Evolutionary conservation across 2,113 vertebrate genomes (phyloP).

Genomic region (Eulemur rufifrons): DNA sequence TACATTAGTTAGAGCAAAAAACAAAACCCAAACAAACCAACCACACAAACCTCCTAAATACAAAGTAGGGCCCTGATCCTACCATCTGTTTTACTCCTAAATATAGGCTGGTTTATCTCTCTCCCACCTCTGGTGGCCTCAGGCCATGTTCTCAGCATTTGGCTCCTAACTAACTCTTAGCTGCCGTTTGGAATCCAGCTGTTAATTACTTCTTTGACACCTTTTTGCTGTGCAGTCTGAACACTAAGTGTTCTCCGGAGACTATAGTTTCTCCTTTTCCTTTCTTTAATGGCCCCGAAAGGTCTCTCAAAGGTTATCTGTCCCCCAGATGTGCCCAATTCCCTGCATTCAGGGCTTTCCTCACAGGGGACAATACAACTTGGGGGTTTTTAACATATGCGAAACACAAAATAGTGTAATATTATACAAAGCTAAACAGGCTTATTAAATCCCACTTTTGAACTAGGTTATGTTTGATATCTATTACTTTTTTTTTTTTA

Average conservation of each 20-base stretch:
- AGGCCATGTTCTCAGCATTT: not conserved
- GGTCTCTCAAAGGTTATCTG: not conserved
- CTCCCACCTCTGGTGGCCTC: not conserved
- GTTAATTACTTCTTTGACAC: not conserved
- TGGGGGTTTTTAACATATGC: not conserved
- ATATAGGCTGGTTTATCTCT: not conserved
- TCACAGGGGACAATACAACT: not conserved
- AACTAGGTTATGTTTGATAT: not conserved
- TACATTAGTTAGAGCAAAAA: constrained; percentile 30
- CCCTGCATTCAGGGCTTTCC: not conserved
- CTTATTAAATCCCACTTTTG: not conserved
- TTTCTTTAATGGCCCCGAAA: not conserved
- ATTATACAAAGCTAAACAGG: not conserved
- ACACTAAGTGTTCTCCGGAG: not conserved
- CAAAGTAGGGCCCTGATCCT: not conserved
- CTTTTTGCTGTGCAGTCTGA: not conserved
- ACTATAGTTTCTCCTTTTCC: not conserved
- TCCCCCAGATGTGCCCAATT: not conserved
- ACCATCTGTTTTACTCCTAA: not conserved
- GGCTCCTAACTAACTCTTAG: not conserved
- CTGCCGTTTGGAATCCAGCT: not conserved
- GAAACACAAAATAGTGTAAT: not conserved
- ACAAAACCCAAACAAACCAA: not conserved
- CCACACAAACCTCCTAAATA: not conserved
- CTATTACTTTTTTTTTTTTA: not conserved